Evolutionary conservation across 2,797 vertebrate genomes (phyloP).

Genomic region (Percopsis omiscomaycus): DNA sequence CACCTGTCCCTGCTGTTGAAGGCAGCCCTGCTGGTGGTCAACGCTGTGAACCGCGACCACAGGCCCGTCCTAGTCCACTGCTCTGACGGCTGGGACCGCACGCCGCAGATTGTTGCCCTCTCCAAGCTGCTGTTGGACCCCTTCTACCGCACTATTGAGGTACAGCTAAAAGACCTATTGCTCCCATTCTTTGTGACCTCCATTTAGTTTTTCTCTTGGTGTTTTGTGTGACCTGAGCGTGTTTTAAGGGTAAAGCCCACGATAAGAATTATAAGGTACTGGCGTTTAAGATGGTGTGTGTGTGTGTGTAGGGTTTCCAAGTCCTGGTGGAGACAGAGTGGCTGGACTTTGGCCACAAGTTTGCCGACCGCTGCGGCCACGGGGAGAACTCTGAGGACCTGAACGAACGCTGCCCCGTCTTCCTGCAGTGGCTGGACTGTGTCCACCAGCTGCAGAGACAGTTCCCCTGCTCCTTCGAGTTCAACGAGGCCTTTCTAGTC

Average conservation of each 20-base stretch:
- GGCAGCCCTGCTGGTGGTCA: conserved; percentile 88
- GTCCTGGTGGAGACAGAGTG: conserved; percentile 96
- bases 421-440: conserved; percentile 97
- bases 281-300: background rate
- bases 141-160: conserved; percentile 96
- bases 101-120: conserved; percentile 93
- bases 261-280: no score
- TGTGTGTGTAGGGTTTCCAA: conserved; percentile 87
- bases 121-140: conserved; percentile 95
- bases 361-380: conserved; percentile 96
- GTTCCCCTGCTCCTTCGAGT: conserved; percentile 99
- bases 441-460: conserved; percentile 98
- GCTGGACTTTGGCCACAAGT: conserved; percentile 98
- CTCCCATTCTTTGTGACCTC: no score
- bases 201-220: background rate
- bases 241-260: no score
- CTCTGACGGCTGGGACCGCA: conserved; percentile 98
- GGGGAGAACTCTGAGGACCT: conserved; percentile 94
- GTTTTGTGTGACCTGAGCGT: background rate
- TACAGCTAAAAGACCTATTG: conserved; percentile 47
- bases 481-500: conserved; percentile 98
- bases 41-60: conserved; percentile 90
- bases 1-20: conserved; percentile 95
- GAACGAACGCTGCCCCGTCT: conserved; percentile 97
- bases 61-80: conserved; percentile 94